Evolutionary conservation across 2,113 vertebrate species (phyloP).

Genomic region (Grammomys dolichurus): DNA sequence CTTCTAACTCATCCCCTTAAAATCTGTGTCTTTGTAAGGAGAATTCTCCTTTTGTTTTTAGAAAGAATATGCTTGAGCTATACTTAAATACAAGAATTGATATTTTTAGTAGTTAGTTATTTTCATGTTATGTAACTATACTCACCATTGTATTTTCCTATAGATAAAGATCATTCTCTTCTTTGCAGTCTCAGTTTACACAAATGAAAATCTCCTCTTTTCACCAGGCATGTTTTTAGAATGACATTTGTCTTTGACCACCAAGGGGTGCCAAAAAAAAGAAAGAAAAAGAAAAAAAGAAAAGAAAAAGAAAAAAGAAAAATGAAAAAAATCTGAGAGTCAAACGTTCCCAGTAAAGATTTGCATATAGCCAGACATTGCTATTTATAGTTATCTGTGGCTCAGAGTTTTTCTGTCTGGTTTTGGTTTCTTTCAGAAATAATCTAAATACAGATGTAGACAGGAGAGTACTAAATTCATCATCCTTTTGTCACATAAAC

Average conservation of each 20-base stretch:
- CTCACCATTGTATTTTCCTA: conserved; percentile 11
- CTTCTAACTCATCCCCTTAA: not conserved
- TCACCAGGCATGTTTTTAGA: not conserved
- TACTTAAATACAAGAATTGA: not conserved
- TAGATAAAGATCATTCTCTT: conserved; percentile 24
- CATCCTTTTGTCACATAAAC: not conserved
- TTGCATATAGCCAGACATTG: not conserved
- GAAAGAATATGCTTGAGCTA: not conserved
- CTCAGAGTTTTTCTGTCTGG: not conserved
- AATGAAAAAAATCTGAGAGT: not conserved
- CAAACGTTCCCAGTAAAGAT: conserved; percentile 29
- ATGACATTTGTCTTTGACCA: not conserved
- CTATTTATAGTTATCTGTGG: not conserved
- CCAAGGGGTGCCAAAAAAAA: not conserved
- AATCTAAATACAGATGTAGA: conserved; percentile 19
- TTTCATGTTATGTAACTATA: not conserved
- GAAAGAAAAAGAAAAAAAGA: too few relatives aligned
- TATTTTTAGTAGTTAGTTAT: not conserved
- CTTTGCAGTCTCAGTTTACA: not conserved
- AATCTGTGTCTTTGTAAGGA: not conserved
- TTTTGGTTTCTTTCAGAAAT: conserved; percentile 31
- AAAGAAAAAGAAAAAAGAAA: too few relatives aligned
- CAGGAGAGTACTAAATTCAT: not conserved
- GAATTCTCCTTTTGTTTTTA: conserved; percentile 19
- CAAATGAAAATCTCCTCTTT: not conserved